Percentiles rank a stretch among this genome's conserved stretches.
Conservation (phyloP, 2,797 vertebrate genomes). For the Pitangus sulphuratus region DNA sequence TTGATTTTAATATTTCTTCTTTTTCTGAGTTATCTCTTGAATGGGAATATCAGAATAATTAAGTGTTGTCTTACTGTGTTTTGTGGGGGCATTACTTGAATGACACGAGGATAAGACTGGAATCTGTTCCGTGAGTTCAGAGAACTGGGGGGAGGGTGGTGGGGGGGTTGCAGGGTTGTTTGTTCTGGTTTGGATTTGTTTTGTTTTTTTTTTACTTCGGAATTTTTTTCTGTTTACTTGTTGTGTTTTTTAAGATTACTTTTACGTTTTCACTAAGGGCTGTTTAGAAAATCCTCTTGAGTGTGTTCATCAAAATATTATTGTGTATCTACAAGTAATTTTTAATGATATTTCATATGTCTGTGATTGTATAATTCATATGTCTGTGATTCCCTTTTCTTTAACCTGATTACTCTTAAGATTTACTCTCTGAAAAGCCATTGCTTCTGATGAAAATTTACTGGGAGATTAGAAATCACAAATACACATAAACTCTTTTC, state of each 20-base stretch:
- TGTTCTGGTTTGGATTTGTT: neutral
- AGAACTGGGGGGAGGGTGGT: accelerated
- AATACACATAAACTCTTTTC: neutral
- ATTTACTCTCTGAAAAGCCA: neutral
- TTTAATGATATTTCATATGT: neutral
- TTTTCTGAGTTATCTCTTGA: neutral
- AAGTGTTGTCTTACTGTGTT: neutral
- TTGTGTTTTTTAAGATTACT: neutral
- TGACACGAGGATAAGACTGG: neutral
- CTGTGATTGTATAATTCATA: neutral
- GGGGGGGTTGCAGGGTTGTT: accelerated
- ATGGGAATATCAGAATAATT: neutral
- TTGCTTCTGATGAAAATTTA: neutral
- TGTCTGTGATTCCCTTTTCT: neutral
- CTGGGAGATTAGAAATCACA: neutral
- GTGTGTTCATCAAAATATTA: neutral
- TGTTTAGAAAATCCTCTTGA: neutral
- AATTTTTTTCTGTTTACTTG: neutral
- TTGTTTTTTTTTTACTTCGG: neutral
- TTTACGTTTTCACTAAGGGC: neutral
- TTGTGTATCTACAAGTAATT: neutral
- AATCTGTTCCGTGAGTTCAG: neutral
- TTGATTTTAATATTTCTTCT: neutral
- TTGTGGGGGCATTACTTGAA: neutral
- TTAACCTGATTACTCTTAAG: neutral